Base-by-base conservation (phyloP, 2,797 vertebrate genomes). In the Falco novaeseelandiae region DNA sequence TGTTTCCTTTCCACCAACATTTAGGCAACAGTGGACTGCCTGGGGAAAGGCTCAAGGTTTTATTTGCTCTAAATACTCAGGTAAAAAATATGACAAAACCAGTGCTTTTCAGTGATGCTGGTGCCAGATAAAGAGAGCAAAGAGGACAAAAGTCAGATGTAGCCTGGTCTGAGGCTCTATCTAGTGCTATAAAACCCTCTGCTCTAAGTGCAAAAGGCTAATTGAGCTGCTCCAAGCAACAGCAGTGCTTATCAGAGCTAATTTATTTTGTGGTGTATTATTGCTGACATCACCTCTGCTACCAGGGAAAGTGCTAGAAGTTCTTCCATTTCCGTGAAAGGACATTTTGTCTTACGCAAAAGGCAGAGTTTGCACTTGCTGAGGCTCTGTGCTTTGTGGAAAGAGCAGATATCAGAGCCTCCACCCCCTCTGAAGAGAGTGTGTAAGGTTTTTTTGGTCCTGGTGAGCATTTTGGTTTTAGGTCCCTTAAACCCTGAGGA, bases 211-310 rank as follows among this genome's bases (percentile, higher is more conserved):
- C 91, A 96, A 96, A 94, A 91, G 77, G 86, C 65, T 96, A 96
- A 93, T 92, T 95, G 89, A 94, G 58, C 77, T 89, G 91, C 84
- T 93, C 95, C 52, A 90, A 94, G 95, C 94, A 97, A 96, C 95
- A 83, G 92, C 80, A 79, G 78, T n/a, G 54, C 91, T 96, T 94
- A 96, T 95, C 89, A 87, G 76, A 87, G 90, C 61, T 95, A 92
- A 94, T 96, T 96, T 92, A 93, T 89, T 94, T 92, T 89, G 51
- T 67, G 72, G 14, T 70, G 44, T 54, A 23, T 72, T 93, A 90
- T 54, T 93, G 70, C 91, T 0, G 1, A 69, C 87, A 88, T 90
- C 84, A 94, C 85, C 89, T 85, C 81, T 48, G 83, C 34, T 85
- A 79, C 66, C 83, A 82, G 48, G 29, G 67, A 96, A 95, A 73